A percentile compares a stretch with the other conserved stretches of the same genome.
These are phyloP conservation scores for Todiramphus saurophagus DNA, from an alignment of 2,113 vertebrate species.

Conservation along the genomic window DNA sequence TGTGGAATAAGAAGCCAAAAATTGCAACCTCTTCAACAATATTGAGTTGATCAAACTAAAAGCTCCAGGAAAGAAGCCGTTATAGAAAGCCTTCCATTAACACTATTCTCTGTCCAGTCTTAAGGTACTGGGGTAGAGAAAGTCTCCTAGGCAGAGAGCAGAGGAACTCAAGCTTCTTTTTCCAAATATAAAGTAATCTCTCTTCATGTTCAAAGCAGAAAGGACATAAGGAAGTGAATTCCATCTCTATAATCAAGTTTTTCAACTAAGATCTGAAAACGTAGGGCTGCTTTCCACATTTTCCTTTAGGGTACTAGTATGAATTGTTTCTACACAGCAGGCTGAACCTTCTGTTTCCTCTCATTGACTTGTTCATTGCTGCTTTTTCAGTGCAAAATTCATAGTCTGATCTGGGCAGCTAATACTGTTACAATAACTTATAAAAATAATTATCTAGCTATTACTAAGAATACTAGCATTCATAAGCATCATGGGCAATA, in stretches of 20 bases:
- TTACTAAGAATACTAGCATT: not conserved
- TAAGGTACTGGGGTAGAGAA: not conserved
- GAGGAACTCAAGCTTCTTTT: not conserved
- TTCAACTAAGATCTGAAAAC: not conserved
- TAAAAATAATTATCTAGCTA: not conserved
- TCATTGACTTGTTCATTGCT: not conserved
- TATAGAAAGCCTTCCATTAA: not conserved
- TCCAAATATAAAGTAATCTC: not conserved
- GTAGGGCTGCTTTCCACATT: not conserved
- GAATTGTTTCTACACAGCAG: not conserved
- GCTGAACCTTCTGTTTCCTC: not conserved
- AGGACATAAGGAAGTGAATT: not conserved
- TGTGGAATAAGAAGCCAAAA: not conserved
- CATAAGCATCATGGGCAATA: not conserved
- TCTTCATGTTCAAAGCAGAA: not conserved
- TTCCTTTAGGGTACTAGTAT: not conserved
- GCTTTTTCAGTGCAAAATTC: not conserved
- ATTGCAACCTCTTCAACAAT: not conserved
- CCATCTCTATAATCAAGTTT: not conserved
- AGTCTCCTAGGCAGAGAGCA: not conserved
- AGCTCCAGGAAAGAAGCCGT: not conserved
- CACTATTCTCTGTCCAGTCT: not conserved
- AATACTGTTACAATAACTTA: not conserved
- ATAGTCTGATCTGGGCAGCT: not conserved
- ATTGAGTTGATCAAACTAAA: not conserved